Conservation (phyloP, 2,888 invertebrate species). For the Tiphia femorata region DNA sequence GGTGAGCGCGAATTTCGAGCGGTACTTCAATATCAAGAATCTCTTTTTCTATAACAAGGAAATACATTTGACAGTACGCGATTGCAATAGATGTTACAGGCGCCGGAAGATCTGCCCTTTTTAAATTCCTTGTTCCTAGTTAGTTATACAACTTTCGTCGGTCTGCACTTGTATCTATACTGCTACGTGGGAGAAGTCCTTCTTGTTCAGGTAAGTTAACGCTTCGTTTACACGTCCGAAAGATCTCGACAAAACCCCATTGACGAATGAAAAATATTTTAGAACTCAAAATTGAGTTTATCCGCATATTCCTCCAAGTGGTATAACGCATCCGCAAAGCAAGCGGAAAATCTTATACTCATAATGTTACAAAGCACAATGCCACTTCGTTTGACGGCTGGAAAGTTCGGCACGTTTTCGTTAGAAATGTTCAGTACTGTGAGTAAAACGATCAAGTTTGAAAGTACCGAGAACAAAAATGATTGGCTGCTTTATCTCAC, state of each 20-base stretch:
- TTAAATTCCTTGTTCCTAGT: constrained; percentile 32
- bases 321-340: constrained; percentile 37
- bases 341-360: constrained; percentile 38
- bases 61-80: too few relatives aligned
- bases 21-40: too few relatives aligned
- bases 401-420: constrained; percentile 51
- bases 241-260: too few relatives aligned
- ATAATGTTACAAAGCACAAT: constrained; percentile 35
- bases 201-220: constrained; percentile 19
- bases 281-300: constrained; percentile 41
- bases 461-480: too few relatives aligned
- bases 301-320: constrained; percentile 44
- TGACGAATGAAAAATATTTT: constrained; percentile 9
- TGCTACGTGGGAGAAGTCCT: constrained; percentile 50
- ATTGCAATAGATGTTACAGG: constrained; percentile 10
- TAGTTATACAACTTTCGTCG: constrained; percentile 19
- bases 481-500: too few relatives aligned
- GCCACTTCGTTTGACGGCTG: constrained; percentile 52
- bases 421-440: constrained; percentile 48
- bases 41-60: too few relatives aligned
- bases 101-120: not conserved
- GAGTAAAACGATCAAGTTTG: too few relatives aligned
- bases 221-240: too few relatives aligned
- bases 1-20: too few relatives aligned
- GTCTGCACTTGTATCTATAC: constrained; percentile 43